Evolutionary conservation across 2,113 vertebrate genomes (phyloP).

Genomic region (Malurus cyaneus): DNA sequence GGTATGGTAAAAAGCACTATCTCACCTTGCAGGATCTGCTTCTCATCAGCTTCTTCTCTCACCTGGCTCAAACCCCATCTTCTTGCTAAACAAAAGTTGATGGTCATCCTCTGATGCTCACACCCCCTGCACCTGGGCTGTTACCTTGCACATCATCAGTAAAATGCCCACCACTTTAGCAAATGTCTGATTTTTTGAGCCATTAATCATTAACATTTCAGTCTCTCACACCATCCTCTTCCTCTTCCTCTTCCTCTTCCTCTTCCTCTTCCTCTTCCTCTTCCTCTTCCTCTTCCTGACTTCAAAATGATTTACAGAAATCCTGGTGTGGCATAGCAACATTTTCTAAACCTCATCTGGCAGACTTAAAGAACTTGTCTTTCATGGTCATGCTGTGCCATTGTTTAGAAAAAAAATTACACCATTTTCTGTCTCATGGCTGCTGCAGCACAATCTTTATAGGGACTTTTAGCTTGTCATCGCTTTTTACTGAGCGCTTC

Average conservation of each 20-base stretch:
- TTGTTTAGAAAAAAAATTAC: neutral
- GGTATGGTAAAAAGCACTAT: neutral
- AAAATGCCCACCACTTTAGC: neutral
- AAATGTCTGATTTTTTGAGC: neutral
- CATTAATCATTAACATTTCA: neutral
- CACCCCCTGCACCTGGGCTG: accelerated
- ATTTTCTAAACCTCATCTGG: neutral
- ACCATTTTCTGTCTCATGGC: neutral
- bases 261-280: no score
- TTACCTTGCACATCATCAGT: neutral
- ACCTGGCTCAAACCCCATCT: neutral
- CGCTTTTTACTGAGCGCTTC: neutral
- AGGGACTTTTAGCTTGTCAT: neutral
- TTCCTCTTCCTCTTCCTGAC: neutral
- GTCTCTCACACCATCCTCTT: neutral
- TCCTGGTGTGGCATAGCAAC: neutral
- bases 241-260: no score
- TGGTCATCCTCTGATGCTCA: neutral
- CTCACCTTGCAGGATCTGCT: accelerated
- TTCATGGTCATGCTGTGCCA: neutral
- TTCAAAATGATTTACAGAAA: neutral
- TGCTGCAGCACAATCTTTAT: neutral
- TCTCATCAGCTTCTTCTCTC: neutral
- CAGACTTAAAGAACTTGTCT: neutral
- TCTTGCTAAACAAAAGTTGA: neutral